Base-by-base conservation (phyloP, 2,888 invertebrate species). In the Drosophila neonasuta region DNA sequence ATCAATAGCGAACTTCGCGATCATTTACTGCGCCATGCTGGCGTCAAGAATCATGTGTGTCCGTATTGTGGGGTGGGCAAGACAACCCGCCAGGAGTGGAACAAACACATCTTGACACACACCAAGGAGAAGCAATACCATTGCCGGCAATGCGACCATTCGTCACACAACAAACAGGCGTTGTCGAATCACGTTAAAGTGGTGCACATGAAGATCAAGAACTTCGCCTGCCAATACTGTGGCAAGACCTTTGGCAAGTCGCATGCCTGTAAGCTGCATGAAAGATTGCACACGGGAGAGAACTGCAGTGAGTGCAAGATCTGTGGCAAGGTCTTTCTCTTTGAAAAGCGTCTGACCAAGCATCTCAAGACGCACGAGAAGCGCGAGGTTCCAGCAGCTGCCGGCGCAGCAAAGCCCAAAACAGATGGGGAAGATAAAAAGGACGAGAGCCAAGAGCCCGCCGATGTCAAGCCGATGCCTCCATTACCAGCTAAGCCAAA, bases 11-110 rank as follows among this genome's bases (percentile, higher is more conserved):
- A 89, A 2, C 79, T 90, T 0, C 87, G 89, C 32, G 90, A 90
- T 50, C 90, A 90, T 72, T 74, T 90, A 2, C 77, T 90, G 63
- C 88, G 90, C 0, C 90, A 90, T 64, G 89, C 89, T 0, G 90
- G 90, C 11, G 89, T 90, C 17, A 89, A 89, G 57, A 90, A 90
- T 36, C 90, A 90, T 30, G 89, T 90, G 0, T 90, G 90, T 13
- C 89, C 90, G 0, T 89, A 90, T 51, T 90, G 90, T 49, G 90
- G 90, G 0, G 88, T 89, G 7, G 89, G 88, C 3, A 90, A 90
- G 55, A 90, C 90, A 1, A 90, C 90, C 0, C 76, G 88, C 0
- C 89, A 89, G 58, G 90, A 90, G 54, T 85, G 90, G 80, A 90
- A 90, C 44, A 89, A 88, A 5, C 90, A 90, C 58, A 86, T 90